phyloP scores from a whole-genome alignment of 1,140 invertebrate species.

The Drosophila pseudoananassae region DNA sequence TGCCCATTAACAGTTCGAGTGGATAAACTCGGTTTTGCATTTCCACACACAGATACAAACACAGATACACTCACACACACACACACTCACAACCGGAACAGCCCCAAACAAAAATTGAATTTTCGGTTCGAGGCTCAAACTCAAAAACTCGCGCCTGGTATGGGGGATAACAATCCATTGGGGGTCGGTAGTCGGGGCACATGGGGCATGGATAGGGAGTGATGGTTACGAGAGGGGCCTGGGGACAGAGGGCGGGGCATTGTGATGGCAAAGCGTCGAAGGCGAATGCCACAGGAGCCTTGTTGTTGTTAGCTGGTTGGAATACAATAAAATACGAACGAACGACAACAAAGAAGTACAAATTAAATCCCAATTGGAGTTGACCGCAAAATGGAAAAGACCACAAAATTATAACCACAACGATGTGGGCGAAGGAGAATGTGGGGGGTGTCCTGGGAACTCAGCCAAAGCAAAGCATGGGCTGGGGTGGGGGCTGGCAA shows the following conservation, averaged over 20 bases:
- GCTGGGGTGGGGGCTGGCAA: not conserved
- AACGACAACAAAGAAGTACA: conserved; percentile 82
- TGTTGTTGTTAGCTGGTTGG: conserved; percentile 58
- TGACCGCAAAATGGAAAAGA: conserved; percentile 81
- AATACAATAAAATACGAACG: conserved; percentile 79
- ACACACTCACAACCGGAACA: conserved; percentile 23
- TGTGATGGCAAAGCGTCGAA: conserved; percentile 67
- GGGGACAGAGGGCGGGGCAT: not conserved
- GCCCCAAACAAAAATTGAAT: conserved; percentile 75
- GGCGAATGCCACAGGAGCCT: conserved; percentile 63
- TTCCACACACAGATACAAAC: conserved; percentile 43
- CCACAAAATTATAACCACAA: conserved; percentile 82
- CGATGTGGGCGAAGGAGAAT: conserved; percentile 57
- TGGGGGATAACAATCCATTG: conserved; percentile 7
- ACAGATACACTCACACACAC: conserved; percentile 22
- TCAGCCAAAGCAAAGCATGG: conserved; percentile 40
- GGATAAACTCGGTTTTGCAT: conserved; percentile 79
- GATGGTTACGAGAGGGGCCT: conserved; percentile 3
- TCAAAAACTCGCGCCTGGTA: conserved; percentile 70
- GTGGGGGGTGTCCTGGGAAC: conserved; percentile 39
- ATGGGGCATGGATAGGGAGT: not conserved
- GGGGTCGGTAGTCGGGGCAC: not conserved
- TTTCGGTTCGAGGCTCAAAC: conserved; percentile 75
- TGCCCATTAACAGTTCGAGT: conserved; percentile 83
- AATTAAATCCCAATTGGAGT: conserved; percentile 82